Conservation (phyloP, 2,113 vertebrate genomes). For the Peromyscus polionotus region DNA sequence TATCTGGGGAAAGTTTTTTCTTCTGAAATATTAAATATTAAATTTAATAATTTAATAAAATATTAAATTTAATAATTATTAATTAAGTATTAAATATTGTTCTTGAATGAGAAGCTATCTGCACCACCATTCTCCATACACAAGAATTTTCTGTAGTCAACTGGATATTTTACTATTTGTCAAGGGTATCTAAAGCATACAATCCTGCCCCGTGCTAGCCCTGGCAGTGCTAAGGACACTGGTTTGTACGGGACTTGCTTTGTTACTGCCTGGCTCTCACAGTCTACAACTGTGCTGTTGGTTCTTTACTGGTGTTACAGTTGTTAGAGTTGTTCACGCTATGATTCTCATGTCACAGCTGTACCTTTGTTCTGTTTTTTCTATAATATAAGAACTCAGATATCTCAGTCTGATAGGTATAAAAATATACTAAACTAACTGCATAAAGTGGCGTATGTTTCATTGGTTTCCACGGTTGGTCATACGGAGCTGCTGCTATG, state of each 20-base stretch:
- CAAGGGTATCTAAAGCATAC: conserved; percentile 35
- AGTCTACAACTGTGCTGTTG: neutral
- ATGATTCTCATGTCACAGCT: neutral
- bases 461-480: neutral
- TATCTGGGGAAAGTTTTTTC: conserved; percentile 9
- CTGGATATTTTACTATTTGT: conserved; percentile 30
- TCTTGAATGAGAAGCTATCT: conserved; percentile 25
- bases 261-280: neutral
- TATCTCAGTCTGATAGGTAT: neutral
- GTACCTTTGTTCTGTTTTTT: neutral
- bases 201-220: neutral
- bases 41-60: no score
- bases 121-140: neutral
- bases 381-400: neutral
- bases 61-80: no score
- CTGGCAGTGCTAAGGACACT: neutral
- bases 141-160: conserved; percentile 44
- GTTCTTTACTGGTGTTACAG: conserved; percentile 4
- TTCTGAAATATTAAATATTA: neutral
- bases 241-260: neutral
- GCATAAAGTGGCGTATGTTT: neutral
- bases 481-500: neutral
- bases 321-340: neutral
- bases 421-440: neutral
- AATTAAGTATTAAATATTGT: neutral